A percentile compares a stretch with the other conserved stretches of the same genome.
These are phyloP conservation scores for Campoletis raptor DNA, from an alignment of 2,888 invertebrate species.

Conservation along the genomic window DNA sequence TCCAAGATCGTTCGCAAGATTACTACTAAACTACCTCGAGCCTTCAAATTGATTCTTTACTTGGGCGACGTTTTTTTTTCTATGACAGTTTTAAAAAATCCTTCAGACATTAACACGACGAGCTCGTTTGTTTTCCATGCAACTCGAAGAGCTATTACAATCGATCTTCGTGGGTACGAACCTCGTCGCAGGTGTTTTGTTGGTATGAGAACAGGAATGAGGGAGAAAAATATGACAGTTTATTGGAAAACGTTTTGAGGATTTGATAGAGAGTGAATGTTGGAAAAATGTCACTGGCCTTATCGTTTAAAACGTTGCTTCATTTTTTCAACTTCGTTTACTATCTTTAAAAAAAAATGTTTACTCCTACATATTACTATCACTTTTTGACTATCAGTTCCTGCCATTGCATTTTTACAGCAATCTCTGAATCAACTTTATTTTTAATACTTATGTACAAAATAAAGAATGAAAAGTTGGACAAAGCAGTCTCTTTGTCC, in stretches of 20 bases:
- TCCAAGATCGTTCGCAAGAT: conserved; percentile 20
- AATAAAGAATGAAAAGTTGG: neutral
- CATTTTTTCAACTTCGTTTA: neutral
- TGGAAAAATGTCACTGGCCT: conserved; percentile 29
- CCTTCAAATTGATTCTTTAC: conserved; percentile 2
- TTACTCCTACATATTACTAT: neutral
- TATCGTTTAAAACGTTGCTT: neutral
- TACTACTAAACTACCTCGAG: conserved; percentile 4
- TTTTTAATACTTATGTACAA: neutral
- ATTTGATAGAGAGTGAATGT: conserved; percentile 16
- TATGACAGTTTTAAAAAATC: neutral
- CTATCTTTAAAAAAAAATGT: neutral
- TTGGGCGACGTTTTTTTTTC: neutral
- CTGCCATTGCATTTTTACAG: neutral
- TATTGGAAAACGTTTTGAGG: conserved; percentile 41
- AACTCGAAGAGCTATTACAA: conserved; percentile 3
- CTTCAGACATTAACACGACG: neutral
- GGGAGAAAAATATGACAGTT: conserved; percentile 27
- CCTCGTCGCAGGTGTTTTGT: conserved; percentile 7
- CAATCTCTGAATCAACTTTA: neutral
- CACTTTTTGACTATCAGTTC: neutral
- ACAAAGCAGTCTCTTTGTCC: neutral
- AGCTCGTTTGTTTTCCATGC: neutral
- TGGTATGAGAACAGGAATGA: neutral
- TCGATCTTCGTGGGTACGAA: conserved; percentile 1